These are phyloP conservation scores for Chromobotia macracanthus DNA, from an alignment of 2,797 vertebrate genomes.

Conservation along the genomic window DNA sequence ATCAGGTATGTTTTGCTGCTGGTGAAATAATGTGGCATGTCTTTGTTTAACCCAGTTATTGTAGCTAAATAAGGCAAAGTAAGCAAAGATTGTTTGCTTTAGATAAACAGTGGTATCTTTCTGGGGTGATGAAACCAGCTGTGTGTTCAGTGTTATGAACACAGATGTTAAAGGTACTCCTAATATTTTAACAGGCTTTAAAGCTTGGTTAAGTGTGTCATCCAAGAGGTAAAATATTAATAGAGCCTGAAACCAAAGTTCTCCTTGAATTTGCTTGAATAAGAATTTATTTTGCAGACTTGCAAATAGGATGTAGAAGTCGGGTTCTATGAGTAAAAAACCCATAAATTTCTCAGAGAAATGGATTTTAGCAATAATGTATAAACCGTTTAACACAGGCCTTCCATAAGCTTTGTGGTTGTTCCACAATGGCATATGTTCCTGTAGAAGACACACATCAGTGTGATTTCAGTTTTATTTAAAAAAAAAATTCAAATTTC, in stretches of 20 bases:
- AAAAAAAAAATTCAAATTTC: too few species aligned
- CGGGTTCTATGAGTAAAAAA: not conserved
- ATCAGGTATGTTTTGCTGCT: constrained; percentile 19
- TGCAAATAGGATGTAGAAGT: not conserved
- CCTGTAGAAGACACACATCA: too few species aligned
- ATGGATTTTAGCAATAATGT: not conserved
- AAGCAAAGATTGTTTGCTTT: constrained; percentile 1
- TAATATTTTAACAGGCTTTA: not conserved
- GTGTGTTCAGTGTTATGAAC: constrained; percentile 11
- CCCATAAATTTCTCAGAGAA: not conserved
- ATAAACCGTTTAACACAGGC: not conserved
- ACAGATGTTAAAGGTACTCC: constrained; percentile 1
- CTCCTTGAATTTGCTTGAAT: not conserved
- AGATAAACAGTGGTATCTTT: constrained; percentile 17
- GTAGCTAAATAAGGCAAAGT: not conserved
- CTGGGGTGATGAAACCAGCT: constrained; percentile 26
- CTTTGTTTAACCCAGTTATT: constrained; percentile 25
- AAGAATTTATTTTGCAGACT: not conserved
- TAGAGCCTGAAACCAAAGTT: not conserved
- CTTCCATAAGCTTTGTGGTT: not conserved
- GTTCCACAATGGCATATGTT: too few species aligned
- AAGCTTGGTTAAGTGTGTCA: not conserved
- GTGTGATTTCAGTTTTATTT: too few species aligned
- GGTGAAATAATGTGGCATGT: not conserved
- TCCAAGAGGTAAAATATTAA: not conserved